phyloP scores from a whole-genome alignment of 2,888 invertebrate genomes.

The Mythimna ferrago region DNA sequence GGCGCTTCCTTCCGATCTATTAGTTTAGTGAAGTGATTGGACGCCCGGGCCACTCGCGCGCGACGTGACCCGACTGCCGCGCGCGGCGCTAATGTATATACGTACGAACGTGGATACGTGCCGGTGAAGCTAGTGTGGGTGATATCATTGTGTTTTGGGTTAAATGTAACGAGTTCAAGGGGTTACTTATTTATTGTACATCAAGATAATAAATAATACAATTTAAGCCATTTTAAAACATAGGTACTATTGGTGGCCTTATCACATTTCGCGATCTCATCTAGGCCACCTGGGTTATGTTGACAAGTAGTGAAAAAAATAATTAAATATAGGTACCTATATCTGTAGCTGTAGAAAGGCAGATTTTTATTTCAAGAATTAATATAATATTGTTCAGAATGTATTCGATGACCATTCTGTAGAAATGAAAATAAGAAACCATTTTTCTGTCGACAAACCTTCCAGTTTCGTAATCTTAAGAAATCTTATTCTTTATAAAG shows the following conservation, averaged over 20 bases:
- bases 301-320: no score
- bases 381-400: background rate
- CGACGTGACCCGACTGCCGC: slow-evolving; percentile 80
- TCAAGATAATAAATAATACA: no score
- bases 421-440: slow-evolving; percentile 1
- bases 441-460: background rate
- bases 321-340: no score
- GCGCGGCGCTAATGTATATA: slow-evolving; percentile 53
- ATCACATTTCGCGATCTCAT: no score
- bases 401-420: background rate
- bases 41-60: slow-evolving; percentile 77
- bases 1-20: slow-evolving; percentile 83
- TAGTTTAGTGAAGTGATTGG: slow-evolving; percentile 87
- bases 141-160: slow-evolving; percentile 21
- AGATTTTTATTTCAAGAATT: background rate
- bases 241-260: no score
- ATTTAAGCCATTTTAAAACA: no score
- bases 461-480: background rate
- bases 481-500: background rate
- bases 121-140: background rate
- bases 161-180: slow-evolving; percentile 1
- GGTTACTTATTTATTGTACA: no score
- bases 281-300: no score
- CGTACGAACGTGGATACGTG: slow-evolving; percentile 7
- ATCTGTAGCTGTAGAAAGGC: background rate